Base-by-base conservation (phyloP, 2,113 vertebrate species). In the Egretta garzetta region DNA sequence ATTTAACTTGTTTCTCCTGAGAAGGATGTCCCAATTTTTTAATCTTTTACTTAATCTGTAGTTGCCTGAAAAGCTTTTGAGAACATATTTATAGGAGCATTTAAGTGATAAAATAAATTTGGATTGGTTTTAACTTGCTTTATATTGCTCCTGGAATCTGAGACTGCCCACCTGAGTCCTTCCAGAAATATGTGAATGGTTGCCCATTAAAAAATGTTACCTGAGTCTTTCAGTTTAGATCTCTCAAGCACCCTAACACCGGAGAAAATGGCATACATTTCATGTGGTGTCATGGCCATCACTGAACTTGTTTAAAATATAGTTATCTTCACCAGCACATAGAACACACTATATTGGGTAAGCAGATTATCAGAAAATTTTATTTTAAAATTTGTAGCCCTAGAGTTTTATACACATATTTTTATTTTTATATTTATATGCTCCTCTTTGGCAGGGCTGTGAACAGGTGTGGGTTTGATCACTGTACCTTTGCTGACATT, bases 351-450 rank as follows among this genome's bases (percentile, higher is more conserved):
- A 33, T 50, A 83, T 11, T 94, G 56, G 16, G 24, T 86, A 74
- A 94, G 30, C 10, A 94, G 56, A 80, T 95, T 91, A 93, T 92
- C 55, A 93, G 71, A 97, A 95, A 43, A 14, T 70, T 88, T 92
- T 88, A 81, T 52, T 93, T 50, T 93, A 76, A 97, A 96, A 95
- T 76, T 22, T 66, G n/a, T 76, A 55, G 60, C 82, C 39, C 74
- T 62, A 58, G 68, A 94, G 56, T 91, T 96, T 86, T 96, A 35
- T 62, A 88, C 26, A 45, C 15, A 13, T 92, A 49, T 68, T 90
- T 97, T 94, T 90, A 94, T 95, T 91, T 94, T 96, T 95, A 67
- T 95, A 93, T 96, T 85, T 91, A 64, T 96, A 92, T 66, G 24
- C 2, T 75, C 37, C 56, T 91, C 15, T 74, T 66, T 93, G 76